Evolutionary conservation across 2,888 invertebrate species (phyloP).

Genomic region (Hetaerina titia): DNA sequence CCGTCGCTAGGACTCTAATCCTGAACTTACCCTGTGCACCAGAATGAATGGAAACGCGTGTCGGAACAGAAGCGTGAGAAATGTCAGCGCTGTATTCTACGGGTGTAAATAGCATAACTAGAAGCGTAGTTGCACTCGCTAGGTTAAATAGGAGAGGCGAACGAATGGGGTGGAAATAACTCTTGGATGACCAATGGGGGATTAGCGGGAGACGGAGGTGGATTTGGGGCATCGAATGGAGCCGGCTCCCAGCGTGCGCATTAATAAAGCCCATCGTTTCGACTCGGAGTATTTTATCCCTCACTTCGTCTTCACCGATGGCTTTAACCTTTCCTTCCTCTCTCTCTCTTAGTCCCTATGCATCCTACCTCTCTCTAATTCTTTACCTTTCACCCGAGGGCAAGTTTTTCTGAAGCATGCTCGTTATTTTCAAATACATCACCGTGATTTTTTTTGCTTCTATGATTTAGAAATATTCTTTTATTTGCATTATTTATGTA

Average conservation of each 20-base stretch:
- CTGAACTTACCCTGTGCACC: not conserved
- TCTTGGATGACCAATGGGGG: not conserved
- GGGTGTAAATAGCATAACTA: not conserved
- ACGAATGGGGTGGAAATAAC: not conserved
- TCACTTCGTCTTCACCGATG: not conserved
- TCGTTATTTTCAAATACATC: not conserved
- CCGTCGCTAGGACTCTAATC: no score
- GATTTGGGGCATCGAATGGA: not conserved
- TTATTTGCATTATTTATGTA: no score
- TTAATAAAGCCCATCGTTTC: not conserved
- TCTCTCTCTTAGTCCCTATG: not conserved
- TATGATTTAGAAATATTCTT: no score
- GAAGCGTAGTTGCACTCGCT: not conserved
- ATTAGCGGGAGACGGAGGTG: not conserved
- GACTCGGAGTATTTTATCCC: not conserved
- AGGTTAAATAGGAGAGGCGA: not conserved
- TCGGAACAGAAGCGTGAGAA: not conserved
- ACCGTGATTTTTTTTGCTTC: not conserved
- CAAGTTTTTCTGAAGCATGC: not conserved
- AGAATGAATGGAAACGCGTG: not conserved
- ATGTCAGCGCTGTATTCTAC: not conserved
- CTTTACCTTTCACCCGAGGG: not conserved
- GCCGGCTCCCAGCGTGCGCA: slow-evolving; percentile 9
- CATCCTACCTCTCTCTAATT: no score
- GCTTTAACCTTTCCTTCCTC: not conserved